Evolutionary conservation across 92 coral and sea anemone genomes (phyloP).

Genomic region (Bergia puertoricense): DNA sequence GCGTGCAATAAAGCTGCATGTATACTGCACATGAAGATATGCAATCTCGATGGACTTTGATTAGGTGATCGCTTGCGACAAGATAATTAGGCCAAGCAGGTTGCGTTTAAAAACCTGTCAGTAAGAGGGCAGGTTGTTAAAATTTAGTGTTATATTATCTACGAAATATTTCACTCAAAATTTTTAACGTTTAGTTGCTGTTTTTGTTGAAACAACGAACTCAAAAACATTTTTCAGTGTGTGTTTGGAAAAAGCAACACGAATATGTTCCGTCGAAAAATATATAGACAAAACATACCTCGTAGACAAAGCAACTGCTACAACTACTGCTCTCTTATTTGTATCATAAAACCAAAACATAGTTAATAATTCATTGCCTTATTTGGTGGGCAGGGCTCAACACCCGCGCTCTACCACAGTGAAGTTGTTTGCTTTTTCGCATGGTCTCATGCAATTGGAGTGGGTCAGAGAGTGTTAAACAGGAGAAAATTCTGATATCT

Average conservation of each 20-base stretch:
- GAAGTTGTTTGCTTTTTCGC: neutral
- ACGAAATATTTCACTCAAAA: neutral
- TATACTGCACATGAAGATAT: neutral
- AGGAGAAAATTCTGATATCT: neutral
- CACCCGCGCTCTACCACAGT: neutral
- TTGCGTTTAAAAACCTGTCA: slow-evolving; percentile 2
- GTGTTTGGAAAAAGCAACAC: neutral
- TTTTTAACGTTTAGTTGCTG: neutral
- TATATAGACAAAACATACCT: slow-evolving; percentile 11
- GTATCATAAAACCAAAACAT: slow-evolving; percentile 7
- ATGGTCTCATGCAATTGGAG: neutral
- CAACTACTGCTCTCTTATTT: neutral
- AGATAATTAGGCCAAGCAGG: neutral
- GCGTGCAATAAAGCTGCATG: neutral
- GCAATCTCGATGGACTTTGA: neutral
- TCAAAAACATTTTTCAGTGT: neutral
- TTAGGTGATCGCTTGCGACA: neutral
- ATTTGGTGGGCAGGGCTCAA: neutral
- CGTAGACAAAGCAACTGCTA: neutral
- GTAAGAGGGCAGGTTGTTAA: neutral
- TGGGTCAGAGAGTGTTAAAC: neutral
- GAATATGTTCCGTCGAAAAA: no score
- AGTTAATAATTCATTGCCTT: neutral
- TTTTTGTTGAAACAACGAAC: neutral
- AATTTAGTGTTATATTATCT: neutral